phyloP scores from a whole-genome alignment of 2,888 invertebrate species.

The Drosophila pegasa region DNA sequence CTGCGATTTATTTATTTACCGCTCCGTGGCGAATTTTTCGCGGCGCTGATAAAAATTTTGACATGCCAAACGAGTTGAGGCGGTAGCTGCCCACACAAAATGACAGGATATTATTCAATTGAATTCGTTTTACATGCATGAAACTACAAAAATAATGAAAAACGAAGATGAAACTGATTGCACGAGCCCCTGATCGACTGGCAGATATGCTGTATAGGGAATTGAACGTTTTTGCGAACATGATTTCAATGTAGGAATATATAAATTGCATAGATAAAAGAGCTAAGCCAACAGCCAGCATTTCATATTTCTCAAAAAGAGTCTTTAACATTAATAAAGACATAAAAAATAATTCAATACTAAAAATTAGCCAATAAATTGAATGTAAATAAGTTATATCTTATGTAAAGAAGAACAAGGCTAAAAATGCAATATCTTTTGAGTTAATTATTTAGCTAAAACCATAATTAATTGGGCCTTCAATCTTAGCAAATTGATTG shows the following conservation, averaged over 20 bases:
- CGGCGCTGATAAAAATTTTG: constrained; percentile 74
- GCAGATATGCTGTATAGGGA: constrained; percentile 18
- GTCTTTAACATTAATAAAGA: too few species aligned
- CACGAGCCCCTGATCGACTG: constrained; percentile 1
- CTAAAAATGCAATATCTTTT: too few species aligned
- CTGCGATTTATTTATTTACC: constrained; percentile 74
- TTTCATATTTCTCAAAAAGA: too few species aligned
- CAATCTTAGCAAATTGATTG: too few species aligned
- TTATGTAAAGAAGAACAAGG: too few species aligned
- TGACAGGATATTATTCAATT: constrained; percentile 84
- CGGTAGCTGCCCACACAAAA: constrained; percentile 61
- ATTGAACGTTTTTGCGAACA: too few species aligned
- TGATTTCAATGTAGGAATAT: background rate
- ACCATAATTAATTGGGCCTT: too few species aligned
- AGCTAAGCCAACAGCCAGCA: background rate
- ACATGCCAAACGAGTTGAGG: constrained; percentile 61
- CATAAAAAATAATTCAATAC: too few species aligned
- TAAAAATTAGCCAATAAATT: too few species aligned
- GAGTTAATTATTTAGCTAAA: too few species aligned
- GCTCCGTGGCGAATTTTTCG: constrained; percentile 61
- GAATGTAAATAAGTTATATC: too few species aligned
- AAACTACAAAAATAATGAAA: constrained; percentile 69
- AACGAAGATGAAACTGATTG: constrained; percentile 1
- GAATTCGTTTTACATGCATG: constrained; percentile 79
- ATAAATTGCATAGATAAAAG: background rate